Base-by-base conservation (phyloP, 53 echinoderm and acorn worm species). In the Arbacia lixula region DNA sequence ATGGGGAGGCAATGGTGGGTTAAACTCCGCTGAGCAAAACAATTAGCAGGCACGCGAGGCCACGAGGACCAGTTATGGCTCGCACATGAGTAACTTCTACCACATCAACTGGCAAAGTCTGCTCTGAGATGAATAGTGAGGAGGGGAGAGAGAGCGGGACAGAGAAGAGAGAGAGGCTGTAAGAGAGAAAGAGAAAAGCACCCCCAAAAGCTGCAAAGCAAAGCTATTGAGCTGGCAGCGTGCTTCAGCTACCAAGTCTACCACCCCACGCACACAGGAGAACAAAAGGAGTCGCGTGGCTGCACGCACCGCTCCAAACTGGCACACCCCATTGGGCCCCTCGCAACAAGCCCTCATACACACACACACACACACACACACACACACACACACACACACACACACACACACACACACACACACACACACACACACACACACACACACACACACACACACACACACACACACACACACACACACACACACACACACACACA, bases 221-320 rank as follows among this genome's bases (percentile, higher is more conserved):
- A 10, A 8, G 46, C 14, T 46, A 46, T 46, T 10, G 8, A 46
- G 46, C 14, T 10, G 8, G 46, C 46, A 46, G 46, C 46, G 14
- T 14, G 8, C 46, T 46, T 46, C 46, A 46, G 46, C 46, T 46
- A 14, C 46, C 46, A 29, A 26, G 26, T 71, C 50, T 28, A 69
- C 68, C 43, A 27, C n/a, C 53, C 72, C 64, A 42, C 46, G 26
- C 6, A 20, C 0, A 8, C 1, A 5, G 11, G 74, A 53, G 74
- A 74, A 74, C 74, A 74, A 74, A 74, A 74, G 74, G 53, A 74
- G 74, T 74, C 74, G 74, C 74, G 69, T 69, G 69, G 69, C 69
- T 42, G 69, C 42, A 27, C 4, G 46, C n/a, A n/a, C n/a, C n/a
- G n/a, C n/a, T n/a, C n/a, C n/a, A n/a, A n/a, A n/a, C n/a, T n/a